Base-by-base conservation (phyloP, 1,140 invertebrate genomes). In the Acyrthosiphon pisum region DNA sequence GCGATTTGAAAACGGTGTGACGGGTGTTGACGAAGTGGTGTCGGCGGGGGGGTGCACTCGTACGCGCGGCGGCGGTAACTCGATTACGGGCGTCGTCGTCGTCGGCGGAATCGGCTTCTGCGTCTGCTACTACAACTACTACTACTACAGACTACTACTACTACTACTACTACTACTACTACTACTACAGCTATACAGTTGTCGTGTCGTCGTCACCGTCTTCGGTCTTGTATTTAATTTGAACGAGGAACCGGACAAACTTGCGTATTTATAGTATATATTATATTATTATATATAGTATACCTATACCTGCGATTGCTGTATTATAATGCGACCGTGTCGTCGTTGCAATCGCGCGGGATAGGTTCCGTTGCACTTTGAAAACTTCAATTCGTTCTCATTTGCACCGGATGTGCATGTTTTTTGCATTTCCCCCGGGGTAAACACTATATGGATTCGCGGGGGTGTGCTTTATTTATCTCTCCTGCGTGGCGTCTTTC, bases 341-440 rank as follows among this genome's bases (percentile, higher is more conserved):
- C 30, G n/a, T 18, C 41, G 41, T 44, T 7, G 26, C 23, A 44
- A 46, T 30, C 26, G 44, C 2, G 26, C 22, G 4, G 89, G 89
- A 26, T 60, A 20, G 37, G 56, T 90, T 90, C 89, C 41, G 89
- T 20, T 90, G 37, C 35, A 90, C 50, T 76, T 90, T 90, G 6
- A 3, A 90, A 90, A 83, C 44, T 86, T 93, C 91, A 83, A 83
- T 93, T 93, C 84, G 68, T 93, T 83, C 37, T 83, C 44, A 91
- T 76, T 76, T 81, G 87, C 56, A 46, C 88, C 48, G 84, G 84
- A 86, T 46, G 84, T n/a, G 41, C 37, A 46, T 26, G 84, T 90
- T 56, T 68, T 68, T 90, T 90, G 48, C 88, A 90, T 93, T 93
- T 93, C 60, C 88, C 46, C 35, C 86, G 84, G n/a, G 23, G 68